Percentiles rank a stretch among this genome's conserved stretches.
These are phyloP conservation scores for Cassiopea andromeda DNA, from an alignment of 30 jellyfish, hydroid and myxozoan species.

Conservation along the genomic window DNA sequence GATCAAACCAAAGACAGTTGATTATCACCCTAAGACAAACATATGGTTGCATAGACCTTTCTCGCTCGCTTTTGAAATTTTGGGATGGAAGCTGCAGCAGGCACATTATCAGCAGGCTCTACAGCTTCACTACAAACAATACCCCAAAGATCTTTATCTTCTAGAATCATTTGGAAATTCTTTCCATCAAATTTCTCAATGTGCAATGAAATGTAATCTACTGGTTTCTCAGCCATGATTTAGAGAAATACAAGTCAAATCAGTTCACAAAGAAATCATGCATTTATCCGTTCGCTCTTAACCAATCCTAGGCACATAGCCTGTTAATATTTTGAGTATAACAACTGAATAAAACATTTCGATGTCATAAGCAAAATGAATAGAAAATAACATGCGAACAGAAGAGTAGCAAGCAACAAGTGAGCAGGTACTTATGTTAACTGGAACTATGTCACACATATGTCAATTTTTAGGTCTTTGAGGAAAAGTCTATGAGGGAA, in stretches of 20 bases:
- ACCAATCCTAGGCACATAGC: no score
- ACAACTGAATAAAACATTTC: no score
- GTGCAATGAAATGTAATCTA: background rate
- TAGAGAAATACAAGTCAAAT: no score
- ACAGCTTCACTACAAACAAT: slow-evolving; percentile 39
- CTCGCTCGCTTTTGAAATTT: slow-evolving; percentile 18
- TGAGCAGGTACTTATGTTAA: no score
- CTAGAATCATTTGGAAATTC: slow-evolving; percentile 19
- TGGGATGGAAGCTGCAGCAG: background rate
- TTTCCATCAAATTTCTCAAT: background rate
- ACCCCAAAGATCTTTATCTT: slow-evolving; percentile 52
- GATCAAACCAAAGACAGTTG: slow-evolving; percentile 35
- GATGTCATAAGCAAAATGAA: no score
- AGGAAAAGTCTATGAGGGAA: no score
- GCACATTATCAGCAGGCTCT: slow-evolving; percentile 32
- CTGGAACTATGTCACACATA: no score
- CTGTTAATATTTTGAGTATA: background rate
- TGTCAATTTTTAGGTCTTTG: no score
- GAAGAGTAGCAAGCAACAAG: no score
- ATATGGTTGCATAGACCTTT: slow-evolving; percentile 48
- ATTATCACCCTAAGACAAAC: slow-evolving; percentile 38
- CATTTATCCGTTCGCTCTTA: no score
- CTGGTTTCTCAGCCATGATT: background rate
- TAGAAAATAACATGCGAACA: no score
- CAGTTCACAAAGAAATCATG: no score